Percentiles rank a stretch among this genome's conserved stretches.
phyloP scores from a whole-genome alignment of 2,797 vertebrate genomes.

The Arrhamphus sclerolepis region DNA sequence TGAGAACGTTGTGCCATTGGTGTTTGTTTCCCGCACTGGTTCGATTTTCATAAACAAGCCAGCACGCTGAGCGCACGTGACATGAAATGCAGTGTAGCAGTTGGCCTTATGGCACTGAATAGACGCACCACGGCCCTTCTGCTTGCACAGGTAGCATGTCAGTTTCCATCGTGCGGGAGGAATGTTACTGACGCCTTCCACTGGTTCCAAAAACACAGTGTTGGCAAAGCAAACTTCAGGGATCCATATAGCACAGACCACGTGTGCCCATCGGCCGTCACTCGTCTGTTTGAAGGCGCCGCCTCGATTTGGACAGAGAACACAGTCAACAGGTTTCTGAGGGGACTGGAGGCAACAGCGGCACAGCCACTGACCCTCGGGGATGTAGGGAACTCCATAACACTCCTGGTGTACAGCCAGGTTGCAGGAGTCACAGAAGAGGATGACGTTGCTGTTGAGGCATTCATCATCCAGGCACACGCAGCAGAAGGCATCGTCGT shows the following conservation, averaged over 20 bases:
- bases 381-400: conserved; percentile 97
- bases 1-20: conserved; percentile 93
- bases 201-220: conserved; percentile 96
- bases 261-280: conserved; percentile 94
- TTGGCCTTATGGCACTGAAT: conserved; percentile 98
- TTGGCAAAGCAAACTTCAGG: conserved; percentile 98
- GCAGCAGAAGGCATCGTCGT: conserved; percentile 96
- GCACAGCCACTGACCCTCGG: conserved; percentile 98
- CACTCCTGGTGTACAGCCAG: conserved; percentile 98
- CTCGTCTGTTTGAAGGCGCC: conserved; percentile 98
- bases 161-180: conserved; percentile 96
- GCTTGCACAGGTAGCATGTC: conserved; percentile 95
- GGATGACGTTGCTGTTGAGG: conserved; percentile 97
- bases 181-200: conserved; percentile 94
- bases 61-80: conserved; percentile 94
- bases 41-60: conserved; percentile 99
- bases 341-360: conserved; percentile 97
- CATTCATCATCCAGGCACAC: conserved; percentile 99
- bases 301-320: conserved; percentile 95
- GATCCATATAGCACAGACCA: conserved; percentile 98
- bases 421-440: conserved; percentile 98
- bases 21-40: conserved; percentile 91
- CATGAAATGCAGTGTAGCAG: conserved; percentile 98
- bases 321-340: conserved; percentile 88
- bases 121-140: conserved; percentile 92